phyloP scores from a whole-genome alignment of 37 sponge, comb jelly and placozoan species.

The Lycopodina hypogea region DNA sequence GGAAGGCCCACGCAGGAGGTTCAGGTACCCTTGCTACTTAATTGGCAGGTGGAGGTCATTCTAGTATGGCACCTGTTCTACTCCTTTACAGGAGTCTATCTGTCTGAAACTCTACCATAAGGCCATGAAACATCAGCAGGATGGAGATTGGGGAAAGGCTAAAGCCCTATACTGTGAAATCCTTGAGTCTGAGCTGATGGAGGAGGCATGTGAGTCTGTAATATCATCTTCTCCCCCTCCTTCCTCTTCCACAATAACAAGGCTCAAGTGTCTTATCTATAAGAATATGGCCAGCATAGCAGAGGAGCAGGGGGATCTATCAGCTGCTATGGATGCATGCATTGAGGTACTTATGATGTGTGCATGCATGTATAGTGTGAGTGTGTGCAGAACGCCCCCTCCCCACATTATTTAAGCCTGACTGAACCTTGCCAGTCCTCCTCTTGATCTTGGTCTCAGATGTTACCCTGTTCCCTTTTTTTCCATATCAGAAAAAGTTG shows the following conservation, averaged over 20 bases:
- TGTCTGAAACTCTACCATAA: conserved; percentile 57
- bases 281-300: conserved; percentile 65
- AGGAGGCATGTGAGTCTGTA: conserved; percentile 13
- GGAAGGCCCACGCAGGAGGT: conserved; percentile 57
- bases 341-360: conserved; percentile 29
- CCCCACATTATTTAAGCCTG: not conserved
- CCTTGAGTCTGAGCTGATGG: conserved; percentile 53
- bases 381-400: not conserved
- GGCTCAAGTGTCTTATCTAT: conserved; percentile 57
- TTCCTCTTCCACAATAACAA: conserved; percentile 12
- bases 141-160: conserved; percentile 39
- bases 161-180: conserved; percentile 56
- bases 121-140: conserved; percentile 57
- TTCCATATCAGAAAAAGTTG: too few relatives aligned
- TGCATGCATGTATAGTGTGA: too few relatives aligned
- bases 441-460: not conserved
- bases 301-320: conserved; percentile 44
- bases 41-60: not conserved
- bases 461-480: not conserved
- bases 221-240: not conserved
- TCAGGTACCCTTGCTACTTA: conserved; percentile 28
- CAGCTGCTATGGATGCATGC: conserved; percentile 60
- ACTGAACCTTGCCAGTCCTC: too few relatives aligned
- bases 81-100: conserved; percentile 49
- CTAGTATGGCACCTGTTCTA: not conserved